phyloP scores from a whole-genome alignment of 1,140 invertebrate species.

The Drosophila littoralis region DNA sequence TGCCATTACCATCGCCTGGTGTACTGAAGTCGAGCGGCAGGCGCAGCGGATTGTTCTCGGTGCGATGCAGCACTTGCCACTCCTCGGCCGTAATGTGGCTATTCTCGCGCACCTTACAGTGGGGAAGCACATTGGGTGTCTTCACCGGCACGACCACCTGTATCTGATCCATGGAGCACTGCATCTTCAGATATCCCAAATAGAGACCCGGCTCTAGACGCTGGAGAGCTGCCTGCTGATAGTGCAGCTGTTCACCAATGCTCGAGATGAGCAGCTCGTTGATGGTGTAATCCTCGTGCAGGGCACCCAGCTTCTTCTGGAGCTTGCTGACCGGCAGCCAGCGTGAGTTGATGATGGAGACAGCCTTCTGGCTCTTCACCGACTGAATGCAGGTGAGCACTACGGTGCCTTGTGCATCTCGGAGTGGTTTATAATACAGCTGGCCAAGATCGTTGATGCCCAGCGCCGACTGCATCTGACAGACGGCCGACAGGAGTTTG shows the following conservation, averaged over 20 bases:
- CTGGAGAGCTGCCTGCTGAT: slow-evolving; percentile 93
- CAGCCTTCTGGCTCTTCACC: slow-evolving; percentile 92
- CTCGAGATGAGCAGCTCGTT: slow-evolving; percentile 93
- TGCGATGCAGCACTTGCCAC: slow-evolving; percentile 91
- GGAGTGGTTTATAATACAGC: slow-evolving; percentile 94
- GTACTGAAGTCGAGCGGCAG: slow-evolving; percentile 84
- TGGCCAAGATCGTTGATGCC: slow-evolving; percentile 94
- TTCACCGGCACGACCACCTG: slow-evolving; percentile 96
- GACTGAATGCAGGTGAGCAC: slow-evolving; percentile 94
- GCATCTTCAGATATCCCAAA: slow-evolving; percentile 97
- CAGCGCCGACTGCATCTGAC: slow-evolving; percentile 96
- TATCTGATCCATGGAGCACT: slow-evolving; percentile 96
- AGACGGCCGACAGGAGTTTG: slow-evolving; percentile 95
- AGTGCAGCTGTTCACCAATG: slow-evolving; percentile 95
- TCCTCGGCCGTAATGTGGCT: slow-evolving; percentile 97
- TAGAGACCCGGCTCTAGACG: slow-evolving; percentile 94
- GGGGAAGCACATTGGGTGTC: slow-evolving; percentile 96
- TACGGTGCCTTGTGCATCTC: slow-evolving; percentile 94
- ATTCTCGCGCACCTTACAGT: slow-evolving; percentile 96
- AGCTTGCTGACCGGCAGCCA: slow-evolving; percentile 95
- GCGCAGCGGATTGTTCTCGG: slow-evolving; percentile 82
- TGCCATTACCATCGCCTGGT: slow-evolving; percentile 80
- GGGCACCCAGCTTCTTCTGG: slow-evolving; percentile 85
- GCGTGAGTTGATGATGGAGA: slow-evolving; percentile 93
- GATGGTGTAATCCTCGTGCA: slow-evolving; percentile 90